These are phyloP conservation scores for Cavia porcellus DNA, from an alignment of 2,113 vertebrate species.

Conservation along the genomic window DNA sequence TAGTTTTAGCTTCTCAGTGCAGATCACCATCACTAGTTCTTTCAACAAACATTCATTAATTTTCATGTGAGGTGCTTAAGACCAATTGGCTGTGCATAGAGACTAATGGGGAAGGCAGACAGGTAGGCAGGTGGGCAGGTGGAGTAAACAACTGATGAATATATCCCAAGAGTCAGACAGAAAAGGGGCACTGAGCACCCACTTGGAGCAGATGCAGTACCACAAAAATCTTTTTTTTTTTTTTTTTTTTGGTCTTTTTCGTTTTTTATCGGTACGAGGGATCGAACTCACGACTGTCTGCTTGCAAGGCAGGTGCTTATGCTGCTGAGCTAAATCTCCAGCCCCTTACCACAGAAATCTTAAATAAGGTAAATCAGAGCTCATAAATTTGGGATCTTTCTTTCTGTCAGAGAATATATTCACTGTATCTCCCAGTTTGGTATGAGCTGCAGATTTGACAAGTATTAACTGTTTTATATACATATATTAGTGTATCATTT, in stretches of 20 bases:
- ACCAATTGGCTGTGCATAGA: neutral
- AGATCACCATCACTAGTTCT: neutral
- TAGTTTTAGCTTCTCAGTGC: neutral
- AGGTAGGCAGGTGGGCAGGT: neutral
- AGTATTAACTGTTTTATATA: neutral
- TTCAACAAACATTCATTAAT: slow-evolving; percentile 1
- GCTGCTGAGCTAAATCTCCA: no score
- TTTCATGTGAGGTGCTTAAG: neutral
- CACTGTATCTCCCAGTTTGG: neutral
- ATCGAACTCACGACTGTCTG: no score
- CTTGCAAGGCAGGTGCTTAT: no score
- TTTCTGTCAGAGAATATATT: slow-evolving; percentile 8
- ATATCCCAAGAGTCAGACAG: neutral
- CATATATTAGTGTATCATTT: neutral
- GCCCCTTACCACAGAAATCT: no score
- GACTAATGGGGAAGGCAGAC: neutral
- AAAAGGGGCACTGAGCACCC: neutral
- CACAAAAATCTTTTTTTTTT: neutral
- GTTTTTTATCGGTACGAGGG: no score
- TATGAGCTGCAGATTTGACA: neutral
- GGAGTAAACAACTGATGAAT: neutral
- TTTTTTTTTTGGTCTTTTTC: no score
- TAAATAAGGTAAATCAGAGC: neutral
- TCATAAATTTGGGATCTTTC: neutral
- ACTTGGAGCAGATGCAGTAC: neutral